phyloP scores from a whole-genome alignment of 2,113 vertebrate genomes.

The Nerophis ophidion region DNA sequence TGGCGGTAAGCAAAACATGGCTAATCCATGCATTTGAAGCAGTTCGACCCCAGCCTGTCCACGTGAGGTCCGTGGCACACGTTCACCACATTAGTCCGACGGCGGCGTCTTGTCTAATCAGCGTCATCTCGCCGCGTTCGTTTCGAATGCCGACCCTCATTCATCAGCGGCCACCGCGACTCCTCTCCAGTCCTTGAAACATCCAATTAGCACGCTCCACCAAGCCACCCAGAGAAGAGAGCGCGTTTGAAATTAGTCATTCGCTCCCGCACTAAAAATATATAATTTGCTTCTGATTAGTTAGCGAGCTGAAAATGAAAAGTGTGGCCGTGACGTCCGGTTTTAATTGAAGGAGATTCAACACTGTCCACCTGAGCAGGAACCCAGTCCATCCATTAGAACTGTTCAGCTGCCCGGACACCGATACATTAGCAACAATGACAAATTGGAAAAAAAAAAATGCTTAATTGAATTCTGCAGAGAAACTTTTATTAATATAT shows the following conservation, averaged over 20 bases:
- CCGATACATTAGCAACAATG: slow-evolving; percentile 45
- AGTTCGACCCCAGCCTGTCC: neutral
- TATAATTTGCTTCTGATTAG: slow-evolving; percentile 44
- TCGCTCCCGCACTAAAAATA: slow-evolving; percentile 25
- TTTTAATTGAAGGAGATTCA: slow-evolving; percentile 53
- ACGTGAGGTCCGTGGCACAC: neutral
- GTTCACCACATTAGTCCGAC: slow-evolving; percentile 14
- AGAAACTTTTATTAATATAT: slow-evolving; percentile 6
- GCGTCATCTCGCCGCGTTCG: neutral
- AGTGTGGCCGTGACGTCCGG: slow-evolving; percentile 44
- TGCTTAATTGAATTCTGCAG: slow-evolving; percentile 53
- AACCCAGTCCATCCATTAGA: slow-evolving; percentile 34
- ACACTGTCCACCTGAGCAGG: slow-evolving; percentile 16
- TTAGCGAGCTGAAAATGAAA: slow-evolving; percentile 47
- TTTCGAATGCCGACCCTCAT: slow-evolving; percentile 29
- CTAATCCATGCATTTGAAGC: too few relatives aligned
- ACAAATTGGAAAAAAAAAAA: slow-evolving; percentile 44
- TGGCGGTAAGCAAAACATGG: too few relatives aligned
- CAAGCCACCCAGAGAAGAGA: slow-evolving; percentile 11
- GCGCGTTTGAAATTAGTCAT: slow-evolving; percentile 44
- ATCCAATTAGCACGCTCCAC: slow-evolving; percentile 50
- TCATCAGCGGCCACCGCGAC: slow-evolving; percentile 30
- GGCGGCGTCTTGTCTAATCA: slow-evolving; percentile 22
- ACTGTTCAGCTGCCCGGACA: slow-evolving; percentile 28
- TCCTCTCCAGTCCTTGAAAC: slow-evolving; percentile 22